Conservation (phyloP, 92 coral and sea anemone genomes). For the Desmophyllum pertusum region DNA sequence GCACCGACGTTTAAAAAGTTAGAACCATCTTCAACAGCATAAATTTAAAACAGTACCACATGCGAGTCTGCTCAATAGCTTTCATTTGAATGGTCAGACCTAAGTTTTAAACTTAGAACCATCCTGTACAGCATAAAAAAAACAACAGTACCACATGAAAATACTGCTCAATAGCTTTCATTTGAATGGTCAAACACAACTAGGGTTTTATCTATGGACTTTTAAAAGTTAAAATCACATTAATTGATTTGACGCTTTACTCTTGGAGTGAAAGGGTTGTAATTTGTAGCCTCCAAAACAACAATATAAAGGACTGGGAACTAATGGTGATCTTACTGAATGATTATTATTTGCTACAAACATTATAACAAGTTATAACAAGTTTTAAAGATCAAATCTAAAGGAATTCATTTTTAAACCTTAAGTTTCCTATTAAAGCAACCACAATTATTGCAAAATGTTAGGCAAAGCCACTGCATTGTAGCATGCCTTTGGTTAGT, state of each 20-base stretch:
- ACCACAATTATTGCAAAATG: slow-evolving; percentile 12
- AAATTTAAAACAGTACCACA: background rate
- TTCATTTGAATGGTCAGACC: background rate
- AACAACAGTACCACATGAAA: background rate
- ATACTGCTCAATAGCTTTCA: background rate
- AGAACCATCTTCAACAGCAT: background rate
- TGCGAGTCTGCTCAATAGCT: background rate
- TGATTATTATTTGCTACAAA: background rate
- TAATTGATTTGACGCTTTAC: background rate
- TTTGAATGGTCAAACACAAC: background rate
- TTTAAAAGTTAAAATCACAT: no score
- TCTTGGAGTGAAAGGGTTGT: background rate
- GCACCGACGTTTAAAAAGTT: background rate
- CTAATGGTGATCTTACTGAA: background rate
- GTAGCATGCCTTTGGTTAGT: background rate
- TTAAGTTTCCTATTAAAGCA: background rate
- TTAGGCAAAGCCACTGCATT: background rate
- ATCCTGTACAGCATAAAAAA: background rate
- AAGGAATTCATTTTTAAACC: background rate
- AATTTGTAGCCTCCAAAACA: background rate
- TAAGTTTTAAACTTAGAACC: background rate
- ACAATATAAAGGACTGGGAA: background rate
- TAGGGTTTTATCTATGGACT: background rate
- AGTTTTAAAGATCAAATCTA: no score
- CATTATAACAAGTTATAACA: no score